These are phyloP conservation scores for Hiodon tergisus DNA, from an alignment of 2,113 vertebrate genomes.

Conservation along the genomic window DNA sequence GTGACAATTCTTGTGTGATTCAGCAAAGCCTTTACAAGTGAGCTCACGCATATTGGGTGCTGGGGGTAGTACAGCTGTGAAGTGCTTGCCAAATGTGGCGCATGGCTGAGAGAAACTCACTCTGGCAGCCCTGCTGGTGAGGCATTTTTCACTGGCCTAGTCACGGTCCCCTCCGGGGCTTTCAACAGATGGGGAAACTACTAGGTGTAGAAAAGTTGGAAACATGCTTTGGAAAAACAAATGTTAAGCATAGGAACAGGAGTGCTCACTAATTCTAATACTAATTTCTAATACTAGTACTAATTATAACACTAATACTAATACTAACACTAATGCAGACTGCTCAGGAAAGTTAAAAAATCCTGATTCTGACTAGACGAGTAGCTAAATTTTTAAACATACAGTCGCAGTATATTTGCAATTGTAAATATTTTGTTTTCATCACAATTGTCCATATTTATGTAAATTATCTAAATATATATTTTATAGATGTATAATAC, in stretches of 20 bases:
- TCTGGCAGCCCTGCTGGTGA: not conserved
- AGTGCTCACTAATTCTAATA: not conserved
- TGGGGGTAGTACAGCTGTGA: not conserved
- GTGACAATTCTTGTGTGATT: too few species aligned
- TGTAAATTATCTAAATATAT: too few species aligned
- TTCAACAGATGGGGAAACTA: conserved; percentile 18
- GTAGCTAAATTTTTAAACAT: not conserved
- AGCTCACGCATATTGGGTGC: too few species aligned
- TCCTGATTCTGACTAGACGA: not conserved
- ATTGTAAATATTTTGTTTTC: not conserved
- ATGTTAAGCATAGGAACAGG: not conserved
- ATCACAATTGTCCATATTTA: too few species aligned
- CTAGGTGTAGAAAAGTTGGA: conserved; percentile 1
- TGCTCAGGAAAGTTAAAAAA: not conserved
- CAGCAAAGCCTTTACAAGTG: too few species aligned
- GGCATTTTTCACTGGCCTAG: conserved; percentile 3
- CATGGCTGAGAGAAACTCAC: not conserved
- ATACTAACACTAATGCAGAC: too few species aligned
- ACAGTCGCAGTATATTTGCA: not conserved
- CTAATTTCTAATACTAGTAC: too few species aligned
- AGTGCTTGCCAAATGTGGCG: not conserved
- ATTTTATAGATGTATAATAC: too few species aligned
- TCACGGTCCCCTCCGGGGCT: not conserved
- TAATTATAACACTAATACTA: too few species aligned
- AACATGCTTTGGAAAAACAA: not conserved